Evolutionary conservation across 2,888 invertebrate genomes (phyloP), one percentile per base, ranked within the genome.

Genomic region (Nomada lathburiana): DNA sequence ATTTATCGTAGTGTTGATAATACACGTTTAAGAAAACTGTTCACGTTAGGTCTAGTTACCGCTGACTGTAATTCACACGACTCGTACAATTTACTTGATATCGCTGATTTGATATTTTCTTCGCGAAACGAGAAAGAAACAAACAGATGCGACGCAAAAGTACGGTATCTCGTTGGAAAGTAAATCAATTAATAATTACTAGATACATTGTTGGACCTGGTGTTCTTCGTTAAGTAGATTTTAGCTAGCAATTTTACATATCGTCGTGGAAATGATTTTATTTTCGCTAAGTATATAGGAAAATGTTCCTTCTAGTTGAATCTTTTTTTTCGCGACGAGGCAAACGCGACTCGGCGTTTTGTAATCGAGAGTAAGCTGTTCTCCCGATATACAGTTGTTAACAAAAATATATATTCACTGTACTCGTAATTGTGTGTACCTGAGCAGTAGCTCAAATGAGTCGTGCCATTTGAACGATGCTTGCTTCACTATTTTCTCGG

Each of bases 1-100:
- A 85, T 78, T 80, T 74, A 81, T 77, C 72, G 26, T 83, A 86
- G 71, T 52, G n/a, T n/a, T 57, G 10, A 67, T 50, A 73, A 60
- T 80, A 70, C 69, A 69, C 29, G 47, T 81, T 71, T 69, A 75
- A 80, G 42, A 42, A 26, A 79, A 74, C 52, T 59, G 53, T 64
- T 74, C 67, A 44, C 47, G 52, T 65, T 85, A 81, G 67, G 42
- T 26, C 53, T 75, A 80, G 47, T 26, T 68, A 67, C 10, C 47
- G 42, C 68, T 80, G 59, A 62, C 26, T 62, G 47, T 59, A 78
- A 81, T 57, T 80, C 52, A 23, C 20, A 11, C 36, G 42, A 47
- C 60, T 71, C 76, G 75, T 82, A 73, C 76, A 76, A 62, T 47
- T 87, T 60, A 20, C 63, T 76, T 62, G 47, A 57, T 55, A 70